phyloP scores from a whole-genome alignment of 2,888 invertebrate species.

The Cryptus armator region DNA sequence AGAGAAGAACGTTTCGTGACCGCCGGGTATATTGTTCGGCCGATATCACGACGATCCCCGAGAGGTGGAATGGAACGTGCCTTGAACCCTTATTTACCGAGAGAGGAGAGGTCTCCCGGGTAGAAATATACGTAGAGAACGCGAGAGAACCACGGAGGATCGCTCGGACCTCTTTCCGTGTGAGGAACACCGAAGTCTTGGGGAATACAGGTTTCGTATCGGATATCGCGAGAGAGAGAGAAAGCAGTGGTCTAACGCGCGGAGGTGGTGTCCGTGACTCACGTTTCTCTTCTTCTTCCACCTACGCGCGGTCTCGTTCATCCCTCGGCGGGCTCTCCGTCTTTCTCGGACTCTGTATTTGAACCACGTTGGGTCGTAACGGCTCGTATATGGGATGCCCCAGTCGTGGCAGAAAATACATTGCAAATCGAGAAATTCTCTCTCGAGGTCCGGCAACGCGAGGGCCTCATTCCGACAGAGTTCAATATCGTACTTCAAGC shows the following conservation, averaged over 20 bases:
- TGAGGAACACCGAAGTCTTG: constrained; percentile 38
- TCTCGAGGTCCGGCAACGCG: background rate
- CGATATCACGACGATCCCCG: constrained; percentile 68
- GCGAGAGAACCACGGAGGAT: constrained; percentile 7
- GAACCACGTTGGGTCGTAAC: constrained; percentile 26
- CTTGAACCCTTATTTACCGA: constrained; percentile 69
- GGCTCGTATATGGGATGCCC: constrained; percentile 2
- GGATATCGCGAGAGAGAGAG: constrained; percentile 71
- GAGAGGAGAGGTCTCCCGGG: constrained; percentile 47
- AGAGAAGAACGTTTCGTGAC: constrained; percentile 66
- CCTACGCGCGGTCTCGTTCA: constrained; percentile 58
- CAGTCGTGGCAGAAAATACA: constrained; percentile 7
- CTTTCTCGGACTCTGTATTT: constrained; percentile 28
- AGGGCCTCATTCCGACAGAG: background rate
- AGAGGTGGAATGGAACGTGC: constrained; percentile 58
- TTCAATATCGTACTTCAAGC: background rate
- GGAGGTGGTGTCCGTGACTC: constrained; percentile 72
- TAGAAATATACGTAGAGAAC: constrained; percentile 10
- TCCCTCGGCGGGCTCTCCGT: constrained; percentile 26
- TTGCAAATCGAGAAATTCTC: constrained; percentile 49
- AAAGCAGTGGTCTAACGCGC: constrained; percentile 60
- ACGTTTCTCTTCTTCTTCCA: constrained; percentile 63
- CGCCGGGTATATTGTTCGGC: constrained; percentile 66
- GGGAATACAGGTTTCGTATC: constrained; percentile 75
- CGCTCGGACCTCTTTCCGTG: constrained; percentile 12